Percentiles rank a stretch among this genome's conserved stretches.
Evolutionary conservation across 2,113 vertebrate species (phyloP).

Genomic region (Vulpes ferrilata): DNA sequence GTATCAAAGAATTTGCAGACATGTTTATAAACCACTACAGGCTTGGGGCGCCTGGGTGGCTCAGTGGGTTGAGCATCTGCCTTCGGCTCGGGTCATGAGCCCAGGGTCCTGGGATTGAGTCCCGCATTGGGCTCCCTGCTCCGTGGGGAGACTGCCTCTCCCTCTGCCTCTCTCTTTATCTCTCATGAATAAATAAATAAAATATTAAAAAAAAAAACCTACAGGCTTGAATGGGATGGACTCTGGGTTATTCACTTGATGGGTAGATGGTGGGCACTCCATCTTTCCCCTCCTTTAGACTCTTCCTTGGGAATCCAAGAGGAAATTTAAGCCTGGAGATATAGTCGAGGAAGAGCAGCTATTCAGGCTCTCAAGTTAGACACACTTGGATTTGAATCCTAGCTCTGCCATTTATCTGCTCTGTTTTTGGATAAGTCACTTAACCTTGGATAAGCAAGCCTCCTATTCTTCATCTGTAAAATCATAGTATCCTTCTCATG

Average conservation of each 20-base stretch:
- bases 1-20: not conserved
- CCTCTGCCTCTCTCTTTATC: no score
- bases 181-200: no score
- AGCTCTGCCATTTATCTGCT: not conserved
- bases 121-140: no score
- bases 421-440: constrained; percentile 34
- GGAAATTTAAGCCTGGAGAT: not conserved
- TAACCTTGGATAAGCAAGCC: not conserved
- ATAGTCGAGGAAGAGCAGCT: not conserved
- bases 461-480: not conserved
- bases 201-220: not conserved
- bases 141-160: no score
- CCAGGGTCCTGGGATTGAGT: no score
- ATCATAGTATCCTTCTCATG: not conserved
- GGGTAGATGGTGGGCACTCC: not conserved
- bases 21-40: not conserved
- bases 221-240: not conserved
- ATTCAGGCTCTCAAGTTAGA: not conserved
- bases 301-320: not conserved
- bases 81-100: no score
- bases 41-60: not conserved
- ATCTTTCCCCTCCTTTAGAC: not conserved
- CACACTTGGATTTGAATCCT: constrained; percentile 16
- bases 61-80: no score
- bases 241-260: not conserved